Conservation (phyloP, 2,113 vertebrate species). For the Varanus salvator region DNA sequence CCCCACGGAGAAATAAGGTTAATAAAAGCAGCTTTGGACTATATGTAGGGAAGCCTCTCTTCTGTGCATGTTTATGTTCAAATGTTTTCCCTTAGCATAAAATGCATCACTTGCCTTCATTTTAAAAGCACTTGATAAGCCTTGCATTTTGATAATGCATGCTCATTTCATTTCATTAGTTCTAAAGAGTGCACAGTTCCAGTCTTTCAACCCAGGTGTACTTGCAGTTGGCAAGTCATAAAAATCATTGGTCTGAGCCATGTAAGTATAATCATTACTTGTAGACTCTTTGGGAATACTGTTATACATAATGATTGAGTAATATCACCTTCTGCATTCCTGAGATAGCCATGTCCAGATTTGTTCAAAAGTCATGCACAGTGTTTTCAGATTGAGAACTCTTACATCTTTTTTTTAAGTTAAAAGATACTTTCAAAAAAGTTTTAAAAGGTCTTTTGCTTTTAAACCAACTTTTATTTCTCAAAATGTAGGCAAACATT, state of each 20-base stretch:
- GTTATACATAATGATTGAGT: slow-evolving; percentile 20
- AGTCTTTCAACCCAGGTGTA: slow-evolving; percentile 19
- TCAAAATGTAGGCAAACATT: neutral
- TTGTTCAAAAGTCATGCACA: slow-evolving; percentile 10
- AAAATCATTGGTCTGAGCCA: slow-evolving; percentile 20
- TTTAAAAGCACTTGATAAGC: slow-evolving; percentile 6
- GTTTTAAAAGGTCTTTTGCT: neutral
- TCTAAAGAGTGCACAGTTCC: neutral
- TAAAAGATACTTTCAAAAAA: too few relatives aligned
- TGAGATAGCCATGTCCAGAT: slow-evolving; percentile 14
- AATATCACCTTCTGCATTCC: slow-evolving; percentile 20
- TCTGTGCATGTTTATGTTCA: slow-evolving; percentile 26
- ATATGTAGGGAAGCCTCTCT: neutral
- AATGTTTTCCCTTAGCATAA: neutral
- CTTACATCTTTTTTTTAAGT: too few relatives aligned
- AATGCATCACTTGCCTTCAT: neutral
- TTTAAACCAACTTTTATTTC: neutral
- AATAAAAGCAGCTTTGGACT: slow-evolving; percentile 19
- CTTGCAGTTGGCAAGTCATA: neutral
- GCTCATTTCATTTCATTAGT: neutral
- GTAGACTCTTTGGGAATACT: slow-evolving; percentile 1
- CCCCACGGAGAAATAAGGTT: neutral
- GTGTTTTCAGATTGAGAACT: neutral
- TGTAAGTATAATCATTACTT: neutral
- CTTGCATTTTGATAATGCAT: neutral